Evolutionary conservation across 1,140 invertebrate species (phyloP), one percentile per base, ranked within the genome.

Genomic region (Zaprionus africanus): DNA sequence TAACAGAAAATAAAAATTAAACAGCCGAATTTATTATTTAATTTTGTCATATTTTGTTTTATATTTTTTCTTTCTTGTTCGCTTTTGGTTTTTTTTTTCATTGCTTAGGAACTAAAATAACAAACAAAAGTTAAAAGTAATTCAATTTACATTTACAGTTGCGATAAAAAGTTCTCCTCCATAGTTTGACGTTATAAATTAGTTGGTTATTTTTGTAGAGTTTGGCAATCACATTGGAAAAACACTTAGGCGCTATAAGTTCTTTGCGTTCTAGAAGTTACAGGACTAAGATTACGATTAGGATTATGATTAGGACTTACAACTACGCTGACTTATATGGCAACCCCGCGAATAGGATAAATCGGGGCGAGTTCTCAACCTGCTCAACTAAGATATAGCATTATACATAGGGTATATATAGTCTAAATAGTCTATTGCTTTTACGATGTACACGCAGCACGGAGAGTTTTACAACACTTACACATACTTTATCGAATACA

Each of bases 201-300:
- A 85, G 77, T 70, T 63, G 15, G 12, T 43, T 64, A 51, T 41
- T 56, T 61, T 81, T 86, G 86, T 90, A 90, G 86, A 90, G 85
- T 90, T 90, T 90, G 85, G 85, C 82, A 90, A 90, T 90, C 85
- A 90, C 85, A 90, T 90, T 90, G 86, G 82, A 90, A 85, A 90
- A 90, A 90, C 85, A 90, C 85, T 90, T 90, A 90, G 62, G 49
- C 76, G 46, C 85, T 90, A 90, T 88, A 88, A 88, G 85, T 88
- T 88, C 85, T 88, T 90, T 90, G 81, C 72, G 71, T 84, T 76
- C 64, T 72, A 79, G 64, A 69, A 79, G 41, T 63, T 57, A 66
- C n/a, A 66, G 66, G 64, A 56, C 64, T 65, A 71, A 36, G 62
- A 49, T 13, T 34, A 61, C 41, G 34, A 59, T 34, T 58, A 34